A percentile compares a stretch with the other conserved stretches of the same genome.
Evolutionary conservation across 2,888 invertebrate species (phyloP).

Genomic region (Neoitamus cyanurus): DNA sequence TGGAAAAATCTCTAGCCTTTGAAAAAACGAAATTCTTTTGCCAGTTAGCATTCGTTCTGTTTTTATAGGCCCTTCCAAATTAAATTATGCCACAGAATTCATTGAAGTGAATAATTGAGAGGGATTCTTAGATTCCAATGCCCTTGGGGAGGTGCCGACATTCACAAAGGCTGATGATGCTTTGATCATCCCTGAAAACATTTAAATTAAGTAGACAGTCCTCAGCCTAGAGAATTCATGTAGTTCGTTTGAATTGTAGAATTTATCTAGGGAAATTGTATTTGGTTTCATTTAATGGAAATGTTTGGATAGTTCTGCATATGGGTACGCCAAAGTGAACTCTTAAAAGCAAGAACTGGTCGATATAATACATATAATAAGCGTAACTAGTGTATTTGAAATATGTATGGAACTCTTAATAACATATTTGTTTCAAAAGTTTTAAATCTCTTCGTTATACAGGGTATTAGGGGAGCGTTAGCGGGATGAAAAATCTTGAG

Average conservation of each 20-base stretch:
- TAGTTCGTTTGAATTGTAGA: not conserved
- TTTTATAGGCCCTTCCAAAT: conserved; percentile 21
- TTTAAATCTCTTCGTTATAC: too few relatives aligned
- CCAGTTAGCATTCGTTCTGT: conserved; percentile 3
- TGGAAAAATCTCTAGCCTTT: conserved; percentile 32
- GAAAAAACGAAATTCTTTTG: conserved; percentile 20
- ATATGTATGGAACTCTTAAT: too few relatives aligned
- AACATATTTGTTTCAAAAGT: too few relatives aligned
- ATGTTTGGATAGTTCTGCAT: not conserved
- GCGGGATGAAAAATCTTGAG: too few relatives aligned
- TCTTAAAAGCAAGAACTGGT: not conserved
- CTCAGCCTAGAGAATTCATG: not conserved
- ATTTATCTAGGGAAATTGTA: not conserved
- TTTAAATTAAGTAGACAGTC: conserved; percentile 12
- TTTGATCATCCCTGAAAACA: conserved; percentile 28
- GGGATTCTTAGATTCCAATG: conserved; percentile 16
- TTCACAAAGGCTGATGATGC: conserved; percentile 17
- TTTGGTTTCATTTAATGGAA: not conserved
- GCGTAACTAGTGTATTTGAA: too few relatives aligned
- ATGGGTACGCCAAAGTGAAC: not conserved
- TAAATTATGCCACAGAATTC: conserved; percentile 32
- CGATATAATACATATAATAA: not conserved
- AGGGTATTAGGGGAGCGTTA: too few relatives aligned
- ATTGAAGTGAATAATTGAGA: conserved; percentile 33
- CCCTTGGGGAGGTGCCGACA: not conserved